Percentiles rank a stretch among this genome's conserved stretches.
phyloP scores from a whole-genome alignment of 2,797 vertebrate genomes.

The Cossypha dichroa region DNA sequence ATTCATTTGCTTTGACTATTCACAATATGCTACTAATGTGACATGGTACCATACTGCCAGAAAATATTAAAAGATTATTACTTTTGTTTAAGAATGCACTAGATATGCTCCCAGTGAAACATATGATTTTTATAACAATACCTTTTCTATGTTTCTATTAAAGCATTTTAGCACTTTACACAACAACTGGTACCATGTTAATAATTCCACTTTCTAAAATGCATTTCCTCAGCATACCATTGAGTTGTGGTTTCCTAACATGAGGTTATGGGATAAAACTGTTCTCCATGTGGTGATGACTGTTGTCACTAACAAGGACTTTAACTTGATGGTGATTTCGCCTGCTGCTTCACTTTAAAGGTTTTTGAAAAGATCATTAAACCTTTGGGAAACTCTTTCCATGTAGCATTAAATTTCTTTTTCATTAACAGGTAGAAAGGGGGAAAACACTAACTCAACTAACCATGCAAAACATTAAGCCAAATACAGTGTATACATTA shows the following conservation, averaged over 20 bases:
- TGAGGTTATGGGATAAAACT: constrained; percentile 52
- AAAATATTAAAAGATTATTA: constrained; percentile 76
- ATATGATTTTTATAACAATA: constrained; percentile 20
- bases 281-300: constrained; percentile 62
- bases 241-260: constrained; percentile 58
- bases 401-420: constrained; percentile 39
- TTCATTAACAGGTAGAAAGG: constrained; percentile 45
- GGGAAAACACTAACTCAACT: constrained; percentile 51
- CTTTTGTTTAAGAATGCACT: constrained; percentile 65
- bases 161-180: constrained; percentile 3
- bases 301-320: constrained; percentile 51
- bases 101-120: constrained; percentile 43
- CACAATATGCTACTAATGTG: constrained; percentile 71
- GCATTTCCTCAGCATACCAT: constrained; percentile 46
- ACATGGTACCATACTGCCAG: constrained; percentile 55
- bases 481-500: neutral
- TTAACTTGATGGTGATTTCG: constrained; percentile 72
- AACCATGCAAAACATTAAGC: constrained; percentile 24
- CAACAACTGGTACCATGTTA: neutral
- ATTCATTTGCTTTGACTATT: constrained; percentile 80
- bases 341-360: constrained; percentile 65
- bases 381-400: constrained; percentile 56
- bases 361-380: constrained; percentile 59
- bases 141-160: constrained; percentile 6
- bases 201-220: constrained; percentile 25